Conservation (phyloP, 2,797 vertebrate genomes). For the Aselliscus stoliczkanus region DNA sequence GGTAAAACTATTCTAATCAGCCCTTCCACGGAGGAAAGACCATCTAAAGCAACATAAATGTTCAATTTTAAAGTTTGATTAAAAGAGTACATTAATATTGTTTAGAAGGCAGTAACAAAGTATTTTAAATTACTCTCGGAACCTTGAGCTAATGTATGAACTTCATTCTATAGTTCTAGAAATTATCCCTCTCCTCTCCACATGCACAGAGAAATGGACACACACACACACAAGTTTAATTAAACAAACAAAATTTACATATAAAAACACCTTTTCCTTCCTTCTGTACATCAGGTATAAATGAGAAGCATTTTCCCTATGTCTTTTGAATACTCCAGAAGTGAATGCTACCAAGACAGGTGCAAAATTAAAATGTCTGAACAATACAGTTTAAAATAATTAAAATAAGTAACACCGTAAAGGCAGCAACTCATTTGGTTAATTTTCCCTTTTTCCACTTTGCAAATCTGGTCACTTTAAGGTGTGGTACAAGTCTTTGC, state of each 20-base stretch:
- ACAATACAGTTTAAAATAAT: constrained; percentile 3
- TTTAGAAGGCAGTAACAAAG: neutral
- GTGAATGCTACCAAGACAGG: neutral
- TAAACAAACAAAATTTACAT: neutral
- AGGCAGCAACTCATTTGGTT: neutral
- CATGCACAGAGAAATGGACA: neutral
- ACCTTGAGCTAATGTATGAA: neutral
- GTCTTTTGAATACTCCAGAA: neutral
- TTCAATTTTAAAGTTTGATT: neutral
- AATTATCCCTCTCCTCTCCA: neutral
- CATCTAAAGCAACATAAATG: neutral
- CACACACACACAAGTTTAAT: neutral
- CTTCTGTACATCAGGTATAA: neutral
- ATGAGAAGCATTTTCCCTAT: neutral
- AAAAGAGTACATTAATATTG: neutral
- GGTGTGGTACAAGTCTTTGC: neutral
- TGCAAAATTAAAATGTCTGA: neutral
- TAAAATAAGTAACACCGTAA: neutral
- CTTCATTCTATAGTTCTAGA: neutral
- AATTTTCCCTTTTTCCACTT: neutral
- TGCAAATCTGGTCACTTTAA: neutral
- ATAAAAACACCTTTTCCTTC: neutral
- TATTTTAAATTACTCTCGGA: constrained; percentile 1
- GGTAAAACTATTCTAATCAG: neutral
- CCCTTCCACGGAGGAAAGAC: constrained; percentile 5